Base-by-base conservation (phyloP, 2,888 invertebrate genomes). In the Herminia tarsipennalis region DNA sequence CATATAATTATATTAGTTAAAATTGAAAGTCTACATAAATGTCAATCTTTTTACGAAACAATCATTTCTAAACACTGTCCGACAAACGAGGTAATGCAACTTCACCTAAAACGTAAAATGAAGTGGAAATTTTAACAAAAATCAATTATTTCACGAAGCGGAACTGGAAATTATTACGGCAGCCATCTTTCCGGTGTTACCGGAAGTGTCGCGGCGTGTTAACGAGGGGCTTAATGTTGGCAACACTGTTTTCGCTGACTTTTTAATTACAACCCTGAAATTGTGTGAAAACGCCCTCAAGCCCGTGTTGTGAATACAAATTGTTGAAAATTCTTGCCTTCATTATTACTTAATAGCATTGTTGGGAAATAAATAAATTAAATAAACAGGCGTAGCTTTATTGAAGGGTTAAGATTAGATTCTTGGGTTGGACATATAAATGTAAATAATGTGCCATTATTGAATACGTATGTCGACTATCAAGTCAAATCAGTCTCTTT, bases 191-290 rank as follows among this genome's bases (percentile, higher is more conserved):
- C 59, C 62, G 63, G 49, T 67, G 54, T 63, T 55, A 44, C 47
- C 53, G 47, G 63, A 53, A 68, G 61, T 67, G 70, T 61, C 64
- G 67, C 61, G 69, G 67, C 72, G 64, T 81, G 86, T 84, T 86
- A 88, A 86, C 86, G 86, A 85, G 81, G 73, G 80, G 80, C 83
- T 88, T 87, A 87, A 84, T 81, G 86, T 80, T 85, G 83, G 77
- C 83, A 82, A 68, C 81, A 78, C 76, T 80, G 78, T 52, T 41
- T 58, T 55, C 68, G 67, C 69, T 84, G 89, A 88, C 90, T 89
- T 89, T 89, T 89, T 89, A 89, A 89, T 89, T 89, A 87, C 81
- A 59, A 65, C 74, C 70, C 76, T 63, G 78, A 79, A 87, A 89
- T 89, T 83, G 85, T 81, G 88, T 89, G 89, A 81, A 78, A 89